Evolutionary conservation across 2,797 vertebrate genomes (phyloP), one percentile per base, ranked within the genome.

Genomic region (Leptodactylus fallax): DNA sequence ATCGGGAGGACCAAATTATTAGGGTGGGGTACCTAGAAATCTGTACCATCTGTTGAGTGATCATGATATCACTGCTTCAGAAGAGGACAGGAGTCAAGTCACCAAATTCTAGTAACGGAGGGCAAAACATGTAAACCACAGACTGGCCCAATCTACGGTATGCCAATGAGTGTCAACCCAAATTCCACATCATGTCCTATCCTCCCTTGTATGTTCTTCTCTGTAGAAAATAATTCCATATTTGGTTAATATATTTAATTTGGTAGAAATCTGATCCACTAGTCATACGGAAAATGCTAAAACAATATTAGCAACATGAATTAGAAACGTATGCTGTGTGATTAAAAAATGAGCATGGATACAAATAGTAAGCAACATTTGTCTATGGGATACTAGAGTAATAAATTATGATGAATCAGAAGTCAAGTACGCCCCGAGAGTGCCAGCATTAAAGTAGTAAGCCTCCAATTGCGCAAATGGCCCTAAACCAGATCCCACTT

Each of bases 11-110:
- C 25, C 55, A 85, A 76, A 77, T 85, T 49, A 77, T 83, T 17
- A 45, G 58, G 47, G 72, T 71, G 63, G 56, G 76, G 69, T 56
- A 53, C 17, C 49, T 76, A 67, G 81, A 65, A 88, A 83, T 88
- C 69, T 87, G 51, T 69, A 83, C 81, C 85, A 81, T 83, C 58
- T 81, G 81, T 55, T 87, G 72, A 85, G 21, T 23, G 72, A 63
- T 47, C n/a, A 74, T 85, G 36, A 51, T 53, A 61, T 85, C 56
- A 77, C 51, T 74, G n/a, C 56, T 51, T 60, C 12, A 27, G 49
- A 27, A 79, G 7, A 79, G 2, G n/a, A 55, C 49, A 78, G 63
- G 12, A 65, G 45, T 69, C 14, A 47, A 47, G 3, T 17, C 16
- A 45, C 65, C 13, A 27, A 7, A 71, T 76, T n/a, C 19, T 10